Base-by-base conservation (phyloP, 2,113 vertebrate genomes). In the Syrrhaptes paradoxus region DNA sequence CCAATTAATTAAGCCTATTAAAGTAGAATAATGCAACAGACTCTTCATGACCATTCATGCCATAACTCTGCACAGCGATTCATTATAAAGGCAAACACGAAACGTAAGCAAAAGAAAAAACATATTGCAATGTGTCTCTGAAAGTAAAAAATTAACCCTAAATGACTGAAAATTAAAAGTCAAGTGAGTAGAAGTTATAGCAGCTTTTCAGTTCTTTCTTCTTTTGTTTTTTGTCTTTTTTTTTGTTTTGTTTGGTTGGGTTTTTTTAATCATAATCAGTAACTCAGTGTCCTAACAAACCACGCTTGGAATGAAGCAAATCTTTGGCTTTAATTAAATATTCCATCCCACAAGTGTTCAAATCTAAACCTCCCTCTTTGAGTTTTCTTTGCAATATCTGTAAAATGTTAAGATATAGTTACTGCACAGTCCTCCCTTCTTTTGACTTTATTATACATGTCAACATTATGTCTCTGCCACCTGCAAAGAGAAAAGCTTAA, bases 401-500 rank as follows among this genome's bases (percentile, higher is more conserved):
- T 14, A 86, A 67, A 84, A 63, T 4, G 21, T 61, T 86, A 92
- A 75, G 32, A 81, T 36, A 86, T 2, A 74, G 76, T 49, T 71
- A 87, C 71, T 77, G 78, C 32, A 61, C 46, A 41, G n/a, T 75
- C n/a, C 68, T 90, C 65, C 70, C 70, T 88, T 77, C 61, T 61
- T 83, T 90, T 59, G 55, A 67, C 65, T 59, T 71, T 93, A 67
- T 92, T 86, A 86, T 74, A 90, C 57, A 71, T 0, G 17, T 89
- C 93, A 89, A 75, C 48, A 67, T 90, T 84, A 92, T 57, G 61
- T 90, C 88, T 90, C 76, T 94, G 87, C 54, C 92, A 93, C 87
- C 76, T 88, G 90, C 79, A 75, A 96, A 84, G 59, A 88, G 87
- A 81, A 94, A 90, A 92, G 59, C 79, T 92, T 95, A 94, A 96